Conservation (phyloP, 1,140 invertebrate species). For the Drosophila kanapiae region DNA sequence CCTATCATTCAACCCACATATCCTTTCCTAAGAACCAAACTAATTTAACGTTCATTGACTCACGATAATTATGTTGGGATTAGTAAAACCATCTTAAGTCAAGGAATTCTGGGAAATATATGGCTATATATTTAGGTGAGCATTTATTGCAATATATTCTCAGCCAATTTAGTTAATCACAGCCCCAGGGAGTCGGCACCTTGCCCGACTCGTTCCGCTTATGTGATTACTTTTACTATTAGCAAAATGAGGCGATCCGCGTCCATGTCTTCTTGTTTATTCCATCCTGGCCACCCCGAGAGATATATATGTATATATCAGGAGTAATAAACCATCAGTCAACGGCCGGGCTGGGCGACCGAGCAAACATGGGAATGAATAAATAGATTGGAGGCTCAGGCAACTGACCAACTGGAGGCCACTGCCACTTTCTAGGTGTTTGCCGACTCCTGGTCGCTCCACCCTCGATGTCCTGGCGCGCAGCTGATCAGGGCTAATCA, state of each 20-base stretch:
- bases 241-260: constrained; percentile 40
- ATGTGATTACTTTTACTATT: constrained; percentile 61
- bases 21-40: not conserved
- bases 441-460: constrained; percentile 2
- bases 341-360: constrained; percentile 23
- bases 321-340: constrained; percentile 75
- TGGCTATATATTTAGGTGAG: not conserved
- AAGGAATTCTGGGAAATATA: constrained; percentile 6
- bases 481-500: constrained; percentile 79
- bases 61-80: not conserved
- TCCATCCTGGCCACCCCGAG: constrained; percentile 40
- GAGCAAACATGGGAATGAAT: constrained; percentile 53
- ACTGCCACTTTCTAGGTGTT: constrained; percentile 34
- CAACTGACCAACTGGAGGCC: constrained; percentile 27
- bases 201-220: constrained; percentile 20
- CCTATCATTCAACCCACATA: not conserved
- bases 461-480: constrained; percentile 31
- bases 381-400: constrained; percentile 43
- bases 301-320: constrained; percentile 4
- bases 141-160: constrained; percentile 3
- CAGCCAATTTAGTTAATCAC: constrained; percentile 35
- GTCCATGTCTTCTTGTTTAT: not conserved
- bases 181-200: constrained; percentile 4
- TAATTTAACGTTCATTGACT: constrained; percentile 4
- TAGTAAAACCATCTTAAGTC: not conserved